These are phyloP conservation scores for Ciconia stormi DNA, from an alignment of 2,113 vertebrate genomes.

Conservation along the genomic window DNA sequence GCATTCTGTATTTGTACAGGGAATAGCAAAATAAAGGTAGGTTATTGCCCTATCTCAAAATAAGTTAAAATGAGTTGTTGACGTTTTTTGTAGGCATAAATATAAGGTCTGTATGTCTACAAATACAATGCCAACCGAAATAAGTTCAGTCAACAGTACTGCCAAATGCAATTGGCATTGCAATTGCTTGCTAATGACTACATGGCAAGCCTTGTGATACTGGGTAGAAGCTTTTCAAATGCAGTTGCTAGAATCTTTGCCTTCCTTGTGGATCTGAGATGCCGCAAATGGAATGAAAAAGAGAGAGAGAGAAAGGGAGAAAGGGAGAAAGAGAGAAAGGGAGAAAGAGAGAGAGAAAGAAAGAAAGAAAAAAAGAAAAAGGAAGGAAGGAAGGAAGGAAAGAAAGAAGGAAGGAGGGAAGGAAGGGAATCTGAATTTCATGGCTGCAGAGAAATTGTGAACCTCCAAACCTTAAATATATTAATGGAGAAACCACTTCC, in stretches of 20 bases:
- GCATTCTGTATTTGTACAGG: not conserved
- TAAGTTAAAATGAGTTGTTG: not conserved
- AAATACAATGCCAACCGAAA: not conserved
- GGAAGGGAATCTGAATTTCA: not conserved
- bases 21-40: not conserved
- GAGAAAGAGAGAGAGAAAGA: not conserved
- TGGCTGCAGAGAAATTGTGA: not conserved
- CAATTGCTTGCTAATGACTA: not conserved
- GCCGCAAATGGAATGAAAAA: not conserved
- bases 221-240: not conserved
- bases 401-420: not conserved
- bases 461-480: not conserved
- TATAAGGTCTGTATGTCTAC: not conserved
- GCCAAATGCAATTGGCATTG: not conserved
- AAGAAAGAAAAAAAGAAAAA: too few relatives aligned
- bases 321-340: too few relatives aligned
- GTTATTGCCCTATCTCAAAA: not conserved
- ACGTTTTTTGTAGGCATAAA: not conserved
- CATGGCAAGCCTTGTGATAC: not conserved
- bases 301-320: too few relatives aligned
- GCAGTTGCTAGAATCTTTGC: not conserved
- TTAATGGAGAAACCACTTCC: not conserved
- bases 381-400: accelerated
- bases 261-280: not conserved
- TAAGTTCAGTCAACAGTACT: not conserved